Percentiles rank a stretch among this genome's conserved stretches.
Evolutionary conservation across 2,113 vertebrate species (phyloP).

Genomic region (Garra rufa): DNA sequence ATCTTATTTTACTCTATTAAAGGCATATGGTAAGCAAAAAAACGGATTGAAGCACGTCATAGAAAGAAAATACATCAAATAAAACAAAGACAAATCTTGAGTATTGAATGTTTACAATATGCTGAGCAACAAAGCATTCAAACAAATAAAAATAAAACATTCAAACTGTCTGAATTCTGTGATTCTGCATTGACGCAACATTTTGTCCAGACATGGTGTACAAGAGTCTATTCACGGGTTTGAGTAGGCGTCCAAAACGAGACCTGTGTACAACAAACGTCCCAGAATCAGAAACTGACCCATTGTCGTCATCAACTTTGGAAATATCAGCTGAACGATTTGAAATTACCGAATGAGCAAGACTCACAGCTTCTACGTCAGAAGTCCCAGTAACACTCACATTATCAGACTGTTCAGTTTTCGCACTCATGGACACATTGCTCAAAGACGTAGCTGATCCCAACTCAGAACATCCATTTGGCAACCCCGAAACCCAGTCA

Average conservation of each 20-base stretch:
- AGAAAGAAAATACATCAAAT: no score
- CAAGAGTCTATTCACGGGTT: not conserved
- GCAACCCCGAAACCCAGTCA: not conserved
- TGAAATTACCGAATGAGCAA: not conserved
- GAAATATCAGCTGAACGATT: not conserved
- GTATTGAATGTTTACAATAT: no score
- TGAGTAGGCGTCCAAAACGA: not conserved
- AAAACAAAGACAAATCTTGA: not conserved
- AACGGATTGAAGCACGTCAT: no score
- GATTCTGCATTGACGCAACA: not conserved
- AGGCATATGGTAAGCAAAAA: no score
- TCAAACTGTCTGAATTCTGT: no score
- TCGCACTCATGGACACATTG: not conserved
- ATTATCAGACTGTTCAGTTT: not conserved
- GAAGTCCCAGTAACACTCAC: not conserved
- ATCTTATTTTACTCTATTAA: conserved; percentile 6
- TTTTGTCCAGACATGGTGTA: not conserved
- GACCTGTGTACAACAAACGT: not conserved
- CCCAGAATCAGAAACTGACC: not conserved
- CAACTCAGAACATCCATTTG: not conserved
- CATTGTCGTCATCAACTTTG: not conserved
- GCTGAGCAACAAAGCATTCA: no score
- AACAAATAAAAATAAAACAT: not conserved
- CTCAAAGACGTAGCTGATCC: not conserved
- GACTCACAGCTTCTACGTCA: not conserved